These are phyloP conservation scores for Vanacampus margaritifer DNA, from an alignment of 2,113 vertebrate species.

Conservation along the genomic window DNA sequence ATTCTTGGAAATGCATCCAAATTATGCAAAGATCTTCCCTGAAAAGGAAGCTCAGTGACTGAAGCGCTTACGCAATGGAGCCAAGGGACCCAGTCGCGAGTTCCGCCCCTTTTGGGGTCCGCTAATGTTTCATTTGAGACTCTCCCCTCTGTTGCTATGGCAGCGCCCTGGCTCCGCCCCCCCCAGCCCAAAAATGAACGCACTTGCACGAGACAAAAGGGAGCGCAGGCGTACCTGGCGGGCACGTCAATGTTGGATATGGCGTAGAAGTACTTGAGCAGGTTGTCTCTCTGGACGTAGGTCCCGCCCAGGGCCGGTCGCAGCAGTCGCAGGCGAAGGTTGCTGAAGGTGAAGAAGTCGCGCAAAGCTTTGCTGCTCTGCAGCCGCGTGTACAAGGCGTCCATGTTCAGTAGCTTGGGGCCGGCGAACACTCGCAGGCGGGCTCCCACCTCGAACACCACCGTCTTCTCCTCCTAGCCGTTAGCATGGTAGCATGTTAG, in stretches of 20 bases:
- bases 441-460: slow-evolving; percentile 94
- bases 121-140: too few relatives aligned
- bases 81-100: too few relatives aligned
- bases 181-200: too few relatives aligned
- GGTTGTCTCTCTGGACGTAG: slow-evolving; percentile 87
- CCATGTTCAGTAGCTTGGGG: slow-evolving; percentile 89
- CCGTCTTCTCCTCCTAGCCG: slow-evolving; percentile 81
- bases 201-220: too few relatives aligned
- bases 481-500: neutral
- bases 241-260: slow-evolving; percentile 92
- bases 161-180: too few relatives aligned
- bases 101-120: too few relatives aligned
- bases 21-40: too few relatives aligned
- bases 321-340: slow-evolving; percentile 89
- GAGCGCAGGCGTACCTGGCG: slow-evolving; percentile 77
- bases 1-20: too few relatives aligned
- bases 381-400: slow-evolving; percentile 89
- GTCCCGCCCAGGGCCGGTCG: slow-evolving; percentile 90
- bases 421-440: slow-evolving; percentile 93
- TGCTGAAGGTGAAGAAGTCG: slow-evolving; percentile 97
- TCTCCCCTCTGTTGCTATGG: too few relatives aligned
- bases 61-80: too few relatives aligned
- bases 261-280: slow-evolving; percentile 95
- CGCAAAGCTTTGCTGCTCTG: slow-evolving; percentile 91
- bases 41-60: too few relatives aligned